Evolutionary conservation across 2,888 invertebrate genomes (phyloP), one percentile per base, ranked within the genome.

Genomic region (Galerucella nymphaeae): DNA sequence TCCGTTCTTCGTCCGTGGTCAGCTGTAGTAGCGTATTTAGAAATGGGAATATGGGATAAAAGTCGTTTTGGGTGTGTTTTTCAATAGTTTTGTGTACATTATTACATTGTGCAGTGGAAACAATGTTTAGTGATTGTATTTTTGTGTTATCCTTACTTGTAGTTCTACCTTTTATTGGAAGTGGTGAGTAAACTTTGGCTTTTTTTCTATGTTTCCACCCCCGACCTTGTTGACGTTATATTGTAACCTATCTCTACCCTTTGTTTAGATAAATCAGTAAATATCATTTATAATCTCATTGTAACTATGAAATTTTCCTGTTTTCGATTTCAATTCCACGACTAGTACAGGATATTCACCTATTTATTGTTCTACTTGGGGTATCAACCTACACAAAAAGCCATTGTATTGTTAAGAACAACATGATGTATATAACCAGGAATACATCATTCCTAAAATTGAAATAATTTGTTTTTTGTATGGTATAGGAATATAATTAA

Each of bases 81-180:
- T 72, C 64, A 70, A 72, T 73, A 73, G 73, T 73, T 69, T 75
- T 69, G 73, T 73, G 71, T 59, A 58, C 20, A 74, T 71, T 72
- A 65, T 71, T 45, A 45, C n/a, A 64, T 55, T 45, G 71, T 75
- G 72, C 71, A 66, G 42, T 18, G 38, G 66, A 73, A 70, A 82
- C 80, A 76, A 82, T 82, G 81, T 80, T 81, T 67, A 80, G 81
- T 80, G 81, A 81, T 75, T 82, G 79, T 80, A 80, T 80, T 77
- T 91, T 91, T 87, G 89, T 90, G 87, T 88, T 90, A 84, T 91
- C 91, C 88, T 88, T 92, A 87, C 89, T 92, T 85, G 88, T 91
- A 84, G 89, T 91, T 85, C 89, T 91, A 84, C 91, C 92, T 82
- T 90, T 90, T 87, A 91, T 91, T 85, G 91, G 91, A 88, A 92